These are phyloP conservation scores for Drosophila kuntzei DNA, from an alignment of 2,888 invertebrate genomes.

Conservation along the genomic window DNA sequence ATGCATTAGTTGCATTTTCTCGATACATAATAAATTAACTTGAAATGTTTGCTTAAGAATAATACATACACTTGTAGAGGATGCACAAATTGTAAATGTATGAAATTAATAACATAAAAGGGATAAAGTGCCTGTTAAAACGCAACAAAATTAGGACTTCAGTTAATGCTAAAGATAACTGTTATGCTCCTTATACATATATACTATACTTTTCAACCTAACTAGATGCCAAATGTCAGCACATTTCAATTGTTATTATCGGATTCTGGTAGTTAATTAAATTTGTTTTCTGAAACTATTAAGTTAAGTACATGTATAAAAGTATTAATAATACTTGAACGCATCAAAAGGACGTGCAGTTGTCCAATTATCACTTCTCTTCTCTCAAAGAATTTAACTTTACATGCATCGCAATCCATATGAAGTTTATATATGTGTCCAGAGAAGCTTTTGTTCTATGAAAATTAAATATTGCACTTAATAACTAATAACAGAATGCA, in stretches of 20 bases:
- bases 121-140: slow-evolving; percentile 72
- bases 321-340: slow-evolving; percentile 71
- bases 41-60: slow-evolving; percentile 47
- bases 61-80: slow-evolving; percentile 33
- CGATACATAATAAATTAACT: slow-evolving; percentile 44
- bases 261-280: slow-evolving; percentile 45
- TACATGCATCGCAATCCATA: neutral
- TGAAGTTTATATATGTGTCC: neutral
- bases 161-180: slow-evolving; percentile 35
- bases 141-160: slow-evolving; percentile 70
- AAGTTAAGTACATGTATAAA: slow-evolving; percentile 29
- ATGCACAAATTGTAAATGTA: slow-evolving; percentile 72
- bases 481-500: slow-evolving; percentile 21
- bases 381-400: slow-evolving; percentile 12
- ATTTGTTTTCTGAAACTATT: slow-evolving; percentile 39
- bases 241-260: slow-evolving; percentile 32
- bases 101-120: slow-evolving; percentile 49
- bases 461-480: slow-evolving; percentile 23
- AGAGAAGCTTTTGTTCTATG: slow-evolving; percentile 1
- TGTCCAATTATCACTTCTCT: slow-evolving; percentile 11
- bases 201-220: slow-evolving; percentile 17
- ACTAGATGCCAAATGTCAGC: slow-evolving; percentile 47
- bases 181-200: slow-evolving; percentile 22
- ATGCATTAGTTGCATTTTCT: slow-evolving; percentile 59
- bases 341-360: slow-evolving; percentile 21